Percentiles rank a stretch among this genome's conserved stretches.
Conservation (phyloP, 1,140 invertebrate species). For the Wiebesia pumilae region DNA sequence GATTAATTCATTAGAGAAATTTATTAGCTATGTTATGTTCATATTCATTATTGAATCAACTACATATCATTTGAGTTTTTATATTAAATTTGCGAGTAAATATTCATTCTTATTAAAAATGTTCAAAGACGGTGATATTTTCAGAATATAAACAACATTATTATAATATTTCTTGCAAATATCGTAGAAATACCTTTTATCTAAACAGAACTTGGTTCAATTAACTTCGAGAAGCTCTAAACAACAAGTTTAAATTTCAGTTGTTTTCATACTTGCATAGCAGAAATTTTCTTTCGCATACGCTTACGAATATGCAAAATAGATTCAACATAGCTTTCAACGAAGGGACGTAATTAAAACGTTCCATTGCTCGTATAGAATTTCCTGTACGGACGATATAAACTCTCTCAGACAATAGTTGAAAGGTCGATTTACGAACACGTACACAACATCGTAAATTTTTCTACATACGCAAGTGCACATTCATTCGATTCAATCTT, state of each 20-base stretch:
- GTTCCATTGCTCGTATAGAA: conserved; percentile 4
- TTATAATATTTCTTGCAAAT: no score
- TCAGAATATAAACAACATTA: no score
- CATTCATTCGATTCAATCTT: conserved; percentile 30
- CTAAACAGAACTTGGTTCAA: conserved; percentile 13
- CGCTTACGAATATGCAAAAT: conserved; percentile 38
- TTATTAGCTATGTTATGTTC: no score
- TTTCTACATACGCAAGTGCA: conserved; percentile 48
- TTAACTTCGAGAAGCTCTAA: conserved; percentile 14
- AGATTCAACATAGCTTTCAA: background rate
- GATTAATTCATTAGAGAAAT: no score
- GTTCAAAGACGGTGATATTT: no score
- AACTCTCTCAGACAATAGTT: conserved; percentile 19
- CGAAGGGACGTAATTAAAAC: conserved; percentile 44
- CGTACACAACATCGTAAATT: conserved; percentile 66
- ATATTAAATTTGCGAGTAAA: no score
- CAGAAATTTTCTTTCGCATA: conserved; percentile 15
- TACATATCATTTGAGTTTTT: no score
- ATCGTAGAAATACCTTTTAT: background rate
- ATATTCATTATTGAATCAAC: no score
- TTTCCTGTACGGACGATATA: background rate
- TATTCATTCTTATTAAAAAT: no score
- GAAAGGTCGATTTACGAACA: conserved; percentile 45
- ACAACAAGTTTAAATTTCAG: conserved; percentile 16
- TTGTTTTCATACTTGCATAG: conserved; percentile 25